A percentile compares a stretch with the other conserved stretches of the same genome.
Conservation (phyloP, 2,113 vertebrate genomes). For the Barbus barbus region DNA sequence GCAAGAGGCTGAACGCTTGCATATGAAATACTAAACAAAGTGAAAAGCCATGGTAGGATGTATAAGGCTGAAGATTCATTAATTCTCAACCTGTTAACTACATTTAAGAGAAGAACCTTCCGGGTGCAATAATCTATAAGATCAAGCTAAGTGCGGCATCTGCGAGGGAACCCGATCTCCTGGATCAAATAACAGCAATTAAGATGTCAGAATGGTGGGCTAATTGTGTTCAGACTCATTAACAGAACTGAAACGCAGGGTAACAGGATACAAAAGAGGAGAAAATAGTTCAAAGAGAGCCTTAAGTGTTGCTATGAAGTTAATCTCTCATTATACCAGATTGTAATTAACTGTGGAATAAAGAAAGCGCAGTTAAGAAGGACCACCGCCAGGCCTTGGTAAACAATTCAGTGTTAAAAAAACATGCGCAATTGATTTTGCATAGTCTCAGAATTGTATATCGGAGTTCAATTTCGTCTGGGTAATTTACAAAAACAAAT, state of each 20-base stretch:
- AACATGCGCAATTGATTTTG: background rate
- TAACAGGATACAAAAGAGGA: conserved; percentile 41
- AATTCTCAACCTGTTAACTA: conserved; percentile 77
- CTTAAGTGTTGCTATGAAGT: conserved; percentile 59
- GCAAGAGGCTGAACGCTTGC: background rate
- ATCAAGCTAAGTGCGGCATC: conserved; percentile 76
- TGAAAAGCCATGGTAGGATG: conserved; percentile 1
- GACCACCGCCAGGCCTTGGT: background rate
- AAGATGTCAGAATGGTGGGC: conserved; percentile 78
- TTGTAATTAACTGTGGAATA: conserved; percentile 52
- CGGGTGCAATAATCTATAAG: conserved; percentile 75
- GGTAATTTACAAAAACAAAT: background rate
- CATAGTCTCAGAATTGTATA: background rate
- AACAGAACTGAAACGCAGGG: conserved; percentile 57
- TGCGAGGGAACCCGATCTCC: conserved; percentile 62
- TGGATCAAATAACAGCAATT: conserved; percentile 80
- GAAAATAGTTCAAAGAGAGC: conserved; percentile 41
- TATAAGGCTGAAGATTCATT: conserved; percentile 68
- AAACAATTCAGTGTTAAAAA: background rate
- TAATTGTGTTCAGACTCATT: conserved; percentile 78
- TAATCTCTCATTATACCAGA: conserved; percentile 53
- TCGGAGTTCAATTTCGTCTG: background rate
- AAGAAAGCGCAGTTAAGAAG: conserved; percentile 25
- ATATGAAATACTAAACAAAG: conserved; percentile 6
- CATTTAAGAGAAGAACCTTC: conserved; percentile 70